Evolutionary conservation across 1,140 invertebrate genomes (phyloP), one percentile per base, ranked within the genome.

Genomic region (Meloidogyne hapla): DNA sequence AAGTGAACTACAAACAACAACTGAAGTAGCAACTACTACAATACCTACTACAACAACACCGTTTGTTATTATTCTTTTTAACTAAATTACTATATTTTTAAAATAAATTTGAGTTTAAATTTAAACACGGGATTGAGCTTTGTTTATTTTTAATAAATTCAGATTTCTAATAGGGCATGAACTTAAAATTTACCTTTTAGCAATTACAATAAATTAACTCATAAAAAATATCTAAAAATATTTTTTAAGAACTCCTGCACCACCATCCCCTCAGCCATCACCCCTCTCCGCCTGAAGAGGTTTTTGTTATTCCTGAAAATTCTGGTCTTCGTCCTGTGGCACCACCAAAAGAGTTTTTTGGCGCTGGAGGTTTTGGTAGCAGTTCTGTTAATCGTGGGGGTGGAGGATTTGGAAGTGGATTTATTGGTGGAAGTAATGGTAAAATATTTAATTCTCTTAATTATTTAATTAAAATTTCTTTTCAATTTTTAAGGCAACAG

Each of bases 251-350:
- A 64, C 64, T 21, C 64, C 64, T 23, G 56, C 74, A 8, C 21
- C 18, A 21, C 71, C 71, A 23, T 2, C 79, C 10, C 66, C 79
- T 10, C 45, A 42, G 21, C 42, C 73, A n/a, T 65, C 70, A 21
- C 5, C 78, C 67, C 12, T 56, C 74, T 42, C 74, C 73, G 13
- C 83, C 80, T 23, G 75, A 80, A 61, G 78, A 70, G 28, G 70
- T 77, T 28, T 67, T 86, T 69, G 75, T 84, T 12, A 86, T 86
- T 64, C 85, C 85, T 40, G 83, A 84, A 66, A 86, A 86, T 73
- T 87, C 85, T 25, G 85, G 85, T 45, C 80, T 86, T 15, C 76
- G 85, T 26, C 84, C 85, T 25, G 85, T 85, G 26, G 68, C 82
- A 4, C 85, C 85, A 40, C 85, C 85, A 18, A 81, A 77, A 72